Conservation (phyloP, 2,888 invertebrate genomes). For the Volucella inflata region DNA sequence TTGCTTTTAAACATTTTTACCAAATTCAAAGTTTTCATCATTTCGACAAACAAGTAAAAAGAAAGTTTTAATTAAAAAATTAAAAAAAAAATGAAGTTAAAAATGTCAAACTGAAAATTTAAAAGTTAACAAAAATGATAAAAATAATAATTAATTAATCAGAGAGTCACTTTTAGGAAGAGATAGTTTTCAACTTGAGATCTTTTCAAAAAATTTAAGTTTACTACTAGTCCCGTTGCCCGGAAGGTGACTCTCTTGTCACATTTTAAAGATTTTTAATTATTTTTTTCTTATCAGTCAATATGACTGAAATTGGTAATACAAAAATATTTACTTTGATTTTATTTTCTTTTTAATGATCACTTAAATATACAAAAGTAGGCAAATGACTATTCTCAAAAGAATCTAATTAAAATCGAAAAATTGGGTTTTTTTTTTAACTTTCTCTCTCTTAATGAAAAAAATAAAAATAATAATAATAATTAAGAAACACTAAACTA, state of each 20-base stretch:
- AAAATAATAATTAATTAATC: constrained; percentile 6
- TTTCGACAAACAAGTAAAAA: constrained; percentile 24
- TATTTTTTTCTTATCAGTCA: constrained; percentile 77
- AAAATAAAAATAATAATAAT: constrained; percentile 45
- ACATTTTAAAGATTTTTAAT: constrained; percentile 32
- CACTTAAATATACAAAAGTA: constrained; percentile 66
- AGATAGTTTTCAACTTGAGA: constrained; percentile 69
- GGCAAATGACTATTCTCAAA: constrained; percentile 67
- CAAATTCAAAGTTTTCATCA: constrained; percentile 25
- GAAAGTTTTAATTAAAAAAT: background rate
- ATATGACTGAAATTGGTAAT: constrained; percentile 79
- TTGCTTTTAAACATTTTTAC: constrained; percentile 6
- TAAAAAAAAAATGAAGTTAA: constrained; percentile 25
- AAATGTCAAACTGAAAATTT: constrained; percentile 58
- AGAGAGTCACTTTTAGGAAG: constrained; percentile 54
- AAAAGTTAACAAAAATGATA: constrained; percentile 33
- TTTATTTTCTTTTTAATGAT: constrained; percentile 48
- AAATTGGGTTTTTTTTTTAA: constrained; percentile 32
- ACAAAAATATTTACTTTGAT: constrained; percentile 55
- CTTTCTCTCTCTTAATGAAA: constrained; percentile 30
- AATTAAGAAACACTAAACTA: constrained; percentile 49
- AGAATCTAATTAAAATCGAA: constrained; percentile 40
- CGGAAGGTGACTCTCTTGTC: constrained; percentile 41
- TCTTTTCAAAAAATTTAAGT: constrained; percentile 56
- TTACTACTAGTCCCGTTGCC: constrained; percentile 31